phyloP scores from a whole-genome alignment of 2,888 invertebrate genomes.

The Ectemnius cavifrons region DNA sequence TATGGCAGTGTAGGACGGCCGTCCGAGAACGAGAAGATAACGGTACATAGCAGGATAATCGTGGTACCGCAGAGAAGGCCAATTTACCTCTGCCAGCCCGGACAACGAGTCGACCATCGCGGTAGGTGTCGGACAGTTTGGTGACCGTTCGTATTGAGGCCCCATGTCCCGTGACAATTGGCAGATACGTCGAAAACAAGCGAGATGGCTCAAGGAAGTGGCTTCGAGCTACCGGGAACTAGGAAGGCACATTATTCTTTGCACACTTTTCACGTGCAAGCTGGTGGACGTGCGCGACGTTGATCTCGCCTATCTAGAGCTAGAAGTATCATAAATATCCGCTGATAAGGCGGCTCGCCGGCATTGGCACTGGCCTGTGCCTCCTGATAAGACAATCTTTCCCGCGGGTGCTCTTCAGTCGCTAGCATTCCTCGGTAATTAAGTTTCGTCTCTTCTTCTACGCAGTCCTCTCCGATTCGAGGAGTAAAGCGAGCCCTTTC shows the following conservation, averaged over 20 bases:
- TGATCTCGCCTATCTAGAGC: too few relatives aligned
- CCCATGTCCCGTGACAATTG: too few relatives aligned
- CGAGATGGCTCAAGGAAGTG: too few relatives aligned
- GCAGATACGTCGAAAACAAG: too few relatives aligned
- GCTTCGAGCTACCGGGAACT: neutral
- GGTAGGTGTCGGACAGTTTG: slow-evolving; percentile 66
- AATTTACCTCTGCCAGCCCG: slow-evolving; percentile 52
- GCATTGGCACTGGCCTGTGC: slow-evolving; percentile 16
- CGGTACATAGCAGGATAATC: slow-evolving; percentile 55
- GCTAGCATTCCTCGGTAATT: slow-evolving; percentile 22
- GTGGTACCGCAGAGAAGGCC: slow-evolving; percentile 54
- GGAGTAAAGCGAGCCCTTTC: too few relatives aligned
- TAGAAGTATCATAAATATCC: slow-evolving; percentile 13
- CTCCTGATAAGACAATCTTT: slow-evolving; percentile 38
- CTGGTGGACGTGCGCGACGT: too few relatives aligned
- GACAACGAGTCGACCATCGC: slow-evolving; percentile 62
- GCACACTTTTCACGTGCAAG: neutral
- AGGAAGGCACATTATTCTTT: slow-evolving; percentile 1
- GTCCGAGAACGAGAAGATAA: neutral
- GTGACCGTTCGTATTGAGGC: slow-evolving; percentile 34
- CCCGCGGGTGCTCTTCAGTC: slow-evolving; percentile 16
- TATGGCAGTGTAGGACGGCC: neutral
- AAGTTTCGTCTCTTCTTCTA: slow-evolving; percentile 20
- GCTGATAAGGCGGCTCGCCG: slow-evolving; percentile 18
- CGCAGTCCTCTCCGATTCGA: slow-evolving; percentile 17